Evolutionary conservation across 1,140 invertebrate genomes (phyloP), one percentile per base, ranked within the genome.

Genomic region (Drosophila bocqueti): DNA sequence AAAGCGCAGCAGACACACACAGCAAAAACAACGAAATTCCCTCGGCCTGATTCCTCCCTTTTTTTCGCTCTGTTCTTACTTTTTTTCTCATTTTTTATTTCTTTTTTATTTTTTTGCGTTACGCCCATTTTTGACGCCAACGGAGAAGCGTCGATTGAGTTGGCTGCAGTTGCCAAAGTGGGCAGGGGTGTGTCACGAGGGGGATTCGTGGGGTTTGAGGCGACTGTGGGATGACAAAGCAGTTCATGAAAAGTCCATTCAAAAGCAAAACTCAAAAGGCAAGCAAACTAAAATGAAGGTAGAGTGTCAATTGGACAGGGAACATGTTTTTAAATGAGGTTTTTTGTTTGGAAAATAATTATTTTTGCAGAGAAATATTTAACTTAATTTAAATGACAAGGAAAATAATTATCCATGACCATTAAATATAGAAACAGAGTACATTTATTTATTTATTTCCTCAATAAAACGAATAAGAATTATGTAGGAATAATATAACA

Each of bases 71-170:
- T 45, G 2, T 21, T 55, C 21, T 43, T 18, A 0, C 1, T 18
- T 10, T 43, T 43, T 43, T 43, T 43, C 52, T 24, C 18, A 24
- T 38, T 65, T 52, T 31, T 31, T 31, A 31, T 31, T 31, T 31
- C 31, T 31, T 31, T 40, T 43, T 52, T 69, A 16, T 16, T 16
- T 58, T 69, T 50, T 58, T 38, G 34, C 54, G 76, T 50, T 59
- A 89, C 84, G 85, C 84, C 84, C 85, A 80, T 76, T 89, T 89
- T 90, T 90, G 85, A 89, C 85, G 81, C 84, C 77, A 78, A 64
- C 67, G 43, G 75, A 64, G 59, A 52, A 61, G 68, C 57, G 74
- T 66, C 66, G 67, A 81, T 68, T 68, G 57, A 55, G 38, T 50
- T 57, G 71, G 57, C 54, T 65, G 45, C 46, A 52, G 54, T 78